A percentile compares a stretch with the other conserved stretches of the same genome.
Conservation (phyloP, 2,797 vertebrate genomes). For the Valencia hispanica region DNA sequence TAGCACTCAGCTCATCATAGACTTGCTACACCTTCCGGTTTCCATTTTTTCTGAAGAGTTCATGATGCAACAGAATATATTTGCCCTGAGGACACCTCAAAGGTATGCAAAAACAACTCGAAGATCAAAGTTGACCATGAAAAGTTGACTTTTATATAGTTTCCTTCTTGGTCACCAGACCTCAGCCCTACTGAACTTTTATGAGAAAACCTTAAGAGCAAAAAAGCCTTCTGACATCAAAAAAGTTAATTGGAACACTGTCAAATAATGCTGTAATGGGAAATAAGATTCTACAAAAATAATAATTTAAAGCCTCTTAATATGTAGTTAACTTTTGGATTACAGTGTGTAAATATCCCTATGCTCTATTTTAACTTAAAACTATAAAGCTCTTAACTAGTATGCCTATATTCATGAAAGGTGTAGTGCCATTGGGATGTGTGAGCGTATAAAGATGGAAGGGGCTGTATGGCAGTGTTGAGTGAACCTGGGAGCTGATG, state of each 20-base stretch:
- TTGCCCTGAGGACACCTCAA: slow-evolving; percentile 7
- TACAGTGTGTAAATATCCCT: not conserved
- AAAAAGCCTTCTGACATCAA: slow-evolving; percentile 7
- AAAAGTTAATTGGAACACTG: slow-evolving; percentile 7
- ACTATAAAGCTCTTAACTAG: not conserved
- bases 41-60: slow-evolving; percentile 6
- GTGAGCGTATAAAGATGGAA: slow-evolving; percentile 6
- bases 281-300: not conserved
- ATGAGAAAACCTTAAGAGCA: not conserved
- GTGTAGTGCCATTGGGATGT: not conserved
- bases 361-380: not conserved
- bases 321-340: not conserved
- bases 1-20: slow-evolving; percentile 2
- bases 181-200: slow-evolving; percentile 8
- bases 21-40: slow-evolving; percentile 6
- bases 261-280: not conserved
- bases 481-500: slow-evolving; percentile 89
- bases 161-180: slow-evolving; percentile 5
- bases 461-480: slow-evolving; percentile 12
- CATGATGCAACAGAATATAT: slow-evolving; percentile 13
- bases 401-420: slow-evolving; percentile 2
- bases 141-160: slow-evolving; percentile 16
- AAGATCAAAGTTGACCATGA: slow-evolving; percentile 23
- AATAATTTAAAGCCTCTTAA: not conserved
- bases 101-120: slow-evolving; percentile 11